Conservation (phyloP, 2,113 vertebrate species). For the Axis porcinus region DNA sequence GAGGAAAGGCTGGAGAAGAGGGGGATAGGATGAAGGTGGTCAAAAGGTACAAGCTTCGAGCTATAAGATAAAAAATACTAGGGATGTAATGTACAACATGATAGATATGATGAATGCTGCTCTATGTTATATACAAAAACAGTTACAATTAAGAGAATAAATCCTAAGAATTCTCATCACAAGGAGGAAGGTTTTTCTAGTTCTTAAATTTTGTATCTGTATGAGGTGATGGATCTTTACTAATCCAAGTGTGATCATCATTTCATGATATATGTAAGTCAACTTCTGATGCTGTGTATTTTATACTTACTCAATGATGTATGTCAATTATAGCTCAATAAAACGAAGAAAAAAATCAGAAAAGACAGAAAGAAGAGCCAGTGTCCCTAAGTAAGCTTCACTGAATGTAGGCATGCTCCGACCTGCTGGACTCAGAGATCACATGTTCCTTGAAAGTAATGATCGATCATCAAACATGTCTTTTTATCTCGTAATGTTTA, state of each 20-base stretch:
- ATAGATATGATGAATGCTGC: too few relatives aligned
- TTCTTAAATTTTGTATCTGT: background rate
- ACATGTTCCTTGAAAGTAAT: too few relatives aligned
- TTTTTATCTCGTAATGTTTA: background rate
- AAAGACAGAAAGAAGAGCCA: background rate
- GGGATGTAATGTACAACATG: background rate
- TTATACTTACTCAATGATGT: background rate
- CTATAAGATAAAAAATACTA: background rate
- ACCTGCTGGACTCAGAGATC: accelerated
- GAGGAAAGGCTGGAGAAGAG: background rate
- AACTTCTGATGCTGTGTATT: background rate
- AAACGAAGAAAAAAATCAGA: background rate
- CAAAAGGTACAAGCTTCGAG: background rate
- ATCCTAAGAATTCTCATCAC: background rate
- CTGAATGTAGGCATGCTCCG: accelerated
- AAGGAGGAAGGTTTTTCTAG: background rate
- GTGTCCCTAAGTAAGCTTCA: accelerated
- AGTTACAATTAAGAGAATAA: background rate
- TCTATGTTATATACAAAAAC: background rate
- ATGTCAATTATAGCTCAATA: background rate
- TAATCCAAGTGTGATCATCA: background rate
- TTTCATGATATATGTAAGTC: background rate
- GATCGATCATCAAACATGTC: accelerated
- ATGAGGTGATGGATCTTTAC: background rate
- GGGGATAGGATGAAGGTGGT: background rate